These are phyloP conservation scores for Actenoides lindsayi DNA, from an alignment of 2,113 vertebrate genomes.

Conservation along the genomic window DNA sequence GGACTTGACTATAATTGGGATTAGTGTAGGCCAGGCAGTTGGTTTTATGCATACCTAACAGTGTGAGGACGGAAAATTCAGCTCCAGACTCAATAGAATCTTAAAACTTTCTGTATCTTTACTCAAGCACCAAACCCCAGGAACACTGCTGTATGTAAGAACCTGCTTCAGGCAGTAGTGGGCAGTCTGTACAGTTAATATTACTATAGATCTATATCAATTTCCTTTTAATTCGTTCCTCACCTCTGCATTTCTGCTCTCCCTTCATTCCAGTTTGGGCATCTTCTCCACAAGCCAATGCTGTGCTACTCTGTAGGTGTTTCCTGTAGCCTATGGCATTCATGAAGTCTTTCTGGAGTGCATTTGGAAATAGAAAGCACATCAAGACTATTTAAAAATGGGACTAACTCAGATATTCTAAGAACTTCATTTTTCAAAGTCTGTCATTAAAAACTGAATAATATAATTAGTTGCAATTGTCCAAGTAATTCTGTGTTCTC, in stretches of 20 bases:
- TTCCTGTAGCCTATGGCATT: neutral
- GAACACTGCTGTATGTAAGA: neutral
- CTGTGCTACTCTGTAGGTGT: neutral
- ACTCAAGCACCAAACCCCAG: neutral
- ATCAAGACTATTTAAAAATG: slow-evolving; percentile 8
- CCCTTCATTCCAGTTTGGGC: neutral
- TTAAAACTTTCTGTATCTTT: neutral
- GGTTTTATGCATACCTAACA: neutral
- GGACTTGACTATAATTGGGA: neutral
- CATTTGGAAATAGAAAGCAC: neutral
- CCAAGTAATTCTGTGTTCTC: neutral
- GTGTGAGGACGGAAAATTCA: neutral
- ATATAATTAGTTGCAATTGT: neutral
- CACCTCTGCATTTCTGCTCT: neutral
- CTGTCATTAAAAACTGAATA: neutral
- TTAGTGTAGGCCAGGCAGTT: neutral
- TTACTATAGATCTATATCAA: neutral
- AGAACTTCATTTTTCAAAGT: neutral
- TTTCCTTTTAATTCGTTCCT: neutral
- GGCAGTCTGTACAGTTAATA: neutral
- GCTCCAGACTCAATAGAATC: neutral
- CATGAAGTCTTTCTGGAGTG: neutral
- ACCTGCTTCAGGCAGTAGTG: neutral
- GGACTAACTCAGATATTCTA: slow-evolving; percentile 12
- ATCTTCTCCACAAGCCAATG: neutral